Evolutionary conservation across 2,797 vertebrate species (phyloP).

Genomic region (Erpetoichthys calabaricus): DNA sequence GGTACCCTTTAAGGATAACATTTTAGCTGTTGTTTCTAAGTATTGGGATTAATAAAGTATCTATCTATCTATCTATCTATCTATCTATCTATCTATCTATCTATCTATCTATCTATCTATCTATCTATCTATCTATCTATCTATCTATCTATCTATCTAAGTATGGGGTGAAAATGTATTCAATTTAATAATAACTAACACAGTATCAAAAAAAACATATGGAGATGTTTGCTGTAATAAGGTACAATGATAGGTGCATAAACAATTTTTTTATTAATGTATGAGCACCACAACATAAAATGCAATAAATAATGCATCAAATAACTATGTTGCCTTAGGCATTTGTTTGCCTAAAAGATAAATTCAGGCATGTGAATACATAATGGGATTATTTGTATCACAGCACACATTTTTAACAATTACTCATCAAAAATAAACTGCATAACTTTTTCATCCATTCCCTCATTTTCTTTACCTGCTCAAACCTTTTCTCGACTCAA

Average conservation of each 20-base stretch:
- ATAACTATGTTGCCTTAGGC: background rate
- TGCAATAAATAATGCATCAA: background rate
- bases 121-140: too few species aligned
- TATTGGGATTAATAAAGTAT: too few species aligned
- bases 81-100: too few species aligned
- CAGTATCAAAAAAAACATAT: too few species aligned
- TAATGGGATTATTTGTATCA: too few species aligned
- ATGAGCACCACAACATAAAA: background rate
- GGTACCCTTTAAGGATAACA: too few species aligned
- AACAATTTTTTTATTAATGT: background rate
- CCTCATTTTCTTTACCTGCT: constrained; percentile 3
- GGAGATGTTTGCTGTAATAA: background rate
- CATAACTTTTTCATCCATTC: constrained; percentile 10
- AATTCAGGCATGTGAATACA: background rate
- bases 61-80: too few species aligned
- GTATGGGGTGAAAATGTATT: too few species aligned
- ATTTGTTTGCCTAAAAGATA: background rate
- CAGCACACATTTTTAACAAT: background rate
- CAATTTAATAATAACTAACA: too few species aligned
- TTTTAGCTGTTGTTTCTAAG: too few species aligned
- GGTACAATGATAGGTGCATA: background rate
- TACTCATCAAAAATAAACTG: constrained; percentile 12
- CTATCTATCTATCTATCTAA: too few species aligned
- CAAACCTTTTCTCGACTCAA: background rate
- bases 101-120: too few species aligned